phyloP scores from a whole-genome alignment of 2,113 vertebrate species.

The Phoxinus phoxinus region DNA sequence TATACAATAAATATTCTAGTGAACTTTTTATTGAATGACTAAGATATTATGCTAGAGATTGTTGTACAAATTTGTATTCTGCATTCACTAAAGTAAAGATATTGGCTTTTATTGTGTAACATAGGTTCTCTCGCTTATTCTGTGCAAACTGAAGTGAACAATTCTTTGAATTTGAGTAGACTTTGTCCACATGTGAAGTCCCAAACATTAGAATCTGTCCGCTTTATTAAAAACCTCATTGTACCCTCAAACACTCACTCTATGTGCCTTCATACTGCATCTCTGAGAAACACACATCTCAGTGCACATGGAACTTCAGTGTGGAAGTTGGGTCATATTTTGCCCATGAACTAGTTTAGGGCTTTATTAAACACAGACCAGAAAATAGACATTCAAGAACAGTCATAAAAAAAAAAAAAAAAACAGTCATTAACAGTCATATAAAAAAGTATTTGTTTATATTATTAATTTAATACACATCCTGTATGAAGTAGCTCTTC shows the following conservation, averaged over 20 bases:
- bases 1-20: constrained; percentile 98
- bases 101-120: constrained; percentile 96
- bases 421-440: not conserved
- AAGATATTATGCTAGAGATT: constrained; percentile 97
- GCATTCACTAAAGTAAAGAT: constrained; percentile 97
- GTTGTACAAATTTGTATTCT: constrained; percentile 99
- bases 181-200: constrained; percentile 80
- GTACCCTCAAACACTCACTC: constrained; percentile 72
- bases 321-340: not conserved
- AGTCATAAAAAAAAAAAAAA: not conserved
- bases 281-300: constrained; percentile 27
- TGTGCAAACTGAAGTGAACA: constrained; percentile 77
- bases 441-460: too few species aligned
- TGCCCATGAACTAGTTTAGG: not conserved
- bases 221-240: constrained; percentile 82
- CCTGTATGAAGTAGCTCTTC: not conserved
- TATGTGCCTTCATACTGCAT: constrained; percentile 70
- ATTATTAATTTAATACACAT: not conserved
- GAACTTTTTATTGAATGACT: constrained; percentile 98
- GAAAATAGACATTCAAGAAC: not conserved
- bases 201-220: constrained; percentile 78
- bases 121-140: constrained; percentile 83
- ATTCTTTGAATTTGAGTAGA: constrained; percentile 72
- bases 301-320: not conserved
- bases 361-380: not conserved